Percentiles rank a stretch among this genome's conserved stretches.
Conservation (phyloP, 2,797 vertebrate genomes). For the Taeniopygia guttata region DNA sequence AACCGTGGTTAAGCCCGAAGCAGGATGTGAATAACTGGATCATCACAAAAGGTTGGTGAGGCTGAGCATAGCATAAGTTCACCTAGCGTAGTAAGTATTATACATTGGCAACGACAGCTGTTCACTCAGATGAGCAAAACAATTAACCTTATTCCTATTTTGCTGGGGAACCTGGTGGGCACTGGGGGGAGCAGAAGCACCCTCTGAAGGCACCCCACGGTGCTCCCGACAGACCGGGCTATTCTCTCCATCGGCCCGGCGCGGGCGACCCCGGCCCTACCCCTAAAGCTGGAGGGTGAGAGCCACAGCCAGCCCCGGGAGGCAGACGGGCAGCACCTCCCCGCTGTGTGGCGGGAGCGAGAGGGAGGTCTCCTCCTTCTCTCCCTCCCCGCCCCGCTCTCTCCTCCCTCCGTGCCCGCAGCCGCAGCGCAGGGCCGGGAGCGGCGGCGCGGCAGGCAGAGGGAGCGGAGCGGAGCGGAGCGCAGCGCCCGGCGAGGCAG, state of each 20-base stretch:
- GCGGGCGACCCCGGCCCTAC: not conserved
- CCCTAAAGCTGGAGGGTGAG: not conserved
- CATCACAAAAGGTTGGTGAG: not conserved
- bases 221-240: not conserved
- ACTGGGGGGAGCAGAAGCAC: not conserved
- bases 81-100: not conserved
- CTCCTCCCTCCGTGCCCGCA: not conserved
- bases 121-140: not conserved
- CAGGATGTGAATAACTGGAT: not conserved
- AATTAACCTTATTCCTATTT: not conserved
- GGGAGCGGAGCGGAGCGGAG: not conserved
- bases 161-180: not conserved
- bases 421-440: slow-evolving; percentile 26
- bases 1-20: not conserved
- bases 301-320: accelerated
- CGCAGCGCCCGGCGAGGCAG: not conserved
- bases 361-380: not conserved
- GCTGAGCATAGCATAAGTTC: not conserved
- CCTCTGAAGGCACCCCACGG: not conserved
- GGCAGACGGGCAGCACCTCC: not conserved
- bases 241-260: too few relatives aligned
- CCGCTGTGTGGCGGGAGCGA: not conserved
- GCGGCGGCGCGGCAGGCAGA: not conserved
- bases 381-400: not conserved
- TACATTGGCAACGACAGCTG: too few relatives aligned